These are phyloP conservation scores for Drosophila meridiana DNA, from an alignment of 2,888 invertebrate genomes.

Conservation along the genomic window DNA sequence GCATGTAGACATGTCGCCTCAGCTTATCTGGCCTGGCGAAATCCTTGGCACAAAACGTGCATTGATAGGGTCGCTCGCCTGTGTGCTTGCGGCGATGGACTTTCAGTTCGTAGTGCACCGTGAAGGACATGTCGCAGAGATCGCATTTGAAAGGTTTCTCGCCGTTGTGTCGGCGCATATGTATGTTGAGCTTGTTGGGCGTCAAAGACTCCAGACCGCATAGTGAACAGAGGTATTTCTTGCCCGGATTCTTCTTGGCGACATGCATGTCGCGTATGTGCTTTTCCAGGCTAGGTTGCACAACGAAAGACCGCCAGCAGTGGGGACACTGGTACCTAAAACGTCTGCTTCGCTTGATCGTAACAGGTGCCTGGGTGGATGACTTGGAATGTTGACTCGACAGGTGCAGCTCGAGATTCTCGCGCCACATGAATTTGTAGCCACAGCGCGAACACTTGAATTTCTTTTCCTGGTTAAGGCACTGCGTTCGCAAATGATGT, in stretches of 20 bases:
- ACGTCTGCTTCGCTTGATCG: conserved; percentile 85
- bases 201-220: conserved; percentile 87
- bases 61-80: conserved; percentile 87
- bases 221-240: conserved; percentile 86
- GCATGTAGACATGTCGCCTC: conserved; percentile 67
- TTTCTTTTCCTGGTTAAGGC: conserved; percentile 78
- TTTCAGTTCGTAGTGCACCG: conserved; percentile 87
- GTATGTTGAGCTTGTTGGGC: conserved; percentile 87
- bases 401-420: conserved; percentile 79
- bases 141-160: conserved; percentile 88
- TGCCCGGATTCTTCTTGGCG: conserved; percentile 67
- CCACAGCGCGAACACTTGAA: conserved; percentile 80
- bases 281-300: conserved; percentile 70
- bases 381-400: conserved; percentile 75
- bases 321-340: conserved; percentile 87
- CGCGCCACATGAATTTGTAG: conserved; percentile 83
- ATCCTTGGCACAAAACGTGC: conserved; percentile 84
- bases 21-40: conserved; percentile 87
- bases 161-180: conserved; percentile 89
- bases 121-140: conserved; percentile 88
- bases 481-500: conserved; percentile 86
- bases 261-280: conserved; percentile 71
- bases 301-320: conserved; percentile 86
- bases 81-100: conserved; percentile 88
- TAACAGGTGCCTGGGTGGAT: conserved; percentile 14